Conservation (phyloP, 2,888 invertebrate species). For the Punctoribates punctum region DNA sequence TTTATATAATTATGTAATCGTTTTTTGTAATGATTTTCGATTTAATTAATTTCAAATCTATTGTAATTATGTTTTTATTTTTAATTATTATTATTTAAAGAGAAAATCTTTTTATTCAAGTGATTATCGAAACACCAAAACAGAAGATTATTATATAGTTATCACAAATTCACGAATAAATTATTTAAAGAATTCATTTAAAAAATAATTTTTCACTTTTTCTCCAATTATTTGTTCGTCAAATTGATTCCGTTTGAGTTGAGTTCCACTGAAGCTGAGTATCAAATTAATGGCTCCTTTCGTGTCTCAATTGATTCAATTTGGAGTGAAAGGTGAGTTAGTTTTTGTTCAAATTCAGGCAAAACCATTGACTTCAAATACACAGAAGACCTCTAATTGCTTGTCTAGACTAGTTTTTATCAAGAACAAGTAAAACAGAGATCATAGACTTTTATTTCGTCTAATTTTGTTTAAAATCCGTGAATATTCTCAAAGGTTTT, state of each 20-base stretch:
- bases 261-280: neutral
- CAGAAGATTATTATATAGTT: constrained; percentile 11
- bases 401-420: too few relatives aligned
- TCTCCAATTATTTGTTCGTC: neutral
- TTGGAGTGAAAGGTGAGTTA: too few relatives aligned
- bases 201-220: neutral
- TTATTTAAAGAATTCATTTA: constrained; percentile 27
- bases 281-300: too few relatives aligned
- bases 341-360: too few relatives aligned
- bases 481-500: too few relatives aligned
- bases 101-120: neutral
- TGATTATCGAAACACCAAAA: neutral
- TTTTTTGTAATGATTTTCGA: neutral
- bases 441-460: too few relatives aligned
- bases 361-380: too few relatives aligned
- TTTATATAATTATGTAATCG: constrained; percentile 12
- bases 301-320: too few relatives aligned
- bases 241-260: neutral
- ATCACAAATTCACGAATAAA: constrained; percentile 28
- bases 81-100: neutral
- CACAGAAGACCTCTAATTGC: too few relatives aligned
- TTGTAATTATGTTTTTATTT: constrained; percentile 32
- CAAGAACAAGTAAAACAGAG: too few relatives aligned
- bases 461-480: too few relatives aligned
- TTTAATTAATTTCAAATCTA: constrained; percentile 1